Evolutionary conservation across 2,888 invertebrate species (phyloP), one percentile per base, ranked within the genome.

Genomic region (Plebejus melissa): DNA sequence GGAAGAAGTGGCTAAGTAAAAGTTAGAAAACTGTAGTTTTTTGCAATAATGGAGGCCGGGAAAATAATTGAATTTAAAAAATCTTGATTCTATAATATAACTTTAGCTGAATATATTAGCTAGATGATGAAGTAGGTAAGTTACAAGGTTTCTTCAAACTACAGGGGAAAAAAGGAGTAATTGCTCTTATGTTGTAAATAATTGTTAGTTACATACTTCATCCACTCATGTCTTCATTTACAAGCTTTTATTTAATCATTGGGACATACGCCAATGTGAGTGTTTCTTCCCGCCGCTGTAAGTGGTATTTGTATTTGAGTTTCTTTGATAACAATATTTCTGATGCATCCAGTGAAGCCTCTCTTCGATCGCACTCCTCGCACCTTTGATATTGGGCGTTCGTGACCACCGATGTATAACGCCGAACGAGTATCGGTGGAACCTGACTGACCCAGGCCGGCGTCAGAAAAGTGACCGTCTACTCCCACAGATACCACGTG

Each of bases 341-440:
- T 94, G 71, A 98, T 96, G 85, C 98, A 97, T 36, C 98, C 97
- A 58, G 97, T 96, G 88, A 95, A 99, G 11, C 96, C 96, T 41
- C 95, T 94, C 16, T 94, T 92, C 0, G 97, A 96, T 60, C 94
- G 94, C 4, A 97, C 94, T 1, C 98, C 98, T 50, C 95, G 91
- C 28, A 93, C 83, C 76, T 82, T 86, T 75, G 82, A 77, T 6
- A 91, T 79, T 0, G 86, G 80, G 0, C 86, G 82, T 80, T 90
- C 89, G 88, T 98, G 97, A 0, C 99, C 99, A 32, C 99, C 99
- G 82, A 99, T 94, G 89, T 97, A 99, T 54, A 99, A 93, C 0
- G 98, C 97, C 78, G 98, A 96, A 46, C 95, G 96, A 0, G 98
- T 98, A 82, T 97, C 96, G 0, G 98, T 97, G 0, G 96, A 95